Base-by-base conservation (phyloP, 2,888 invertebrate genomes). In the Cantharis nigra region DNA sequence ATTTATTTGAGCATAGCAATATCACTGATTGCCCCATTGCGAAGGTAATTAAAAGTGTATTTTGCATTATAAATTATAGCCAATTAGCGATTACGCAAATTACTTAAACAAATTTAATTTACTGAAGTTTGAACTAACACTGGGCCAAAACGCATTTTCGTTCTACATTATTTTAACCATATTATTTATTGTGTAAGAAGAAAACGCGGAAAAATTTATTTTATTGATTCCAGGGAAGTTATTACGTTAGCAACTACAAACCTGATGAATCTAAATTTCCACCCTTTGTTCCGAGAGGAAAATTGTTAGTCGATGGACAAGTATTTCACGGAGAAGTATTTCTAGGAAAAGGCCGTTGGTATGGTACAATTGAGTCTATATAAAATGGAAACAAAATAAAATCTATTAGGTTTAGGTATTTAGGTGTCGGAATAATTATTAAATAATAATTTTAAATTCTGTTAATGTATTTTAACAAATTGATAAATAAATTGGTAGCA, bases 261-360 rank as follows among this genome's bases (percentile, higher is more conserved):
- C 75, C 75, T 9, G 75, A 75, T 23, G 75, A 76, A 69, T 30
- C 28, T 62, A 76, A 76, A 33, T 76, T 76, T 69, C 72, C 76
- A 14, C 13, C 69, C 23, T 76, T 33, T 23, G 72, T 69, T 20
- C 76, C 76, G 7, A 49, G 65, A 30, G 76, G 76, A 30, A 76
- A 72, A 70, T 63, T 76, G 13, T 18, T 71, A 11, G 76, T 76
- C 16, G 67, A 75, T 18, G 26, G 65, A 16, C 67, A 71, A 65
- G 62, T 67, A 3, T 75, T 67, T 23, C 63, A 75, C 13, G 65
- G 75, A 5, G 71, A 75, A 9, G 28, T 75, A 28, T 71, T 13
- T 16, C 10, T 75, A 67, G 67, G 62, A 65, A 75, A 28, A 26
- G 23, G 30, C 11, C 75, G 16, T 33, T 75, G 75, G 75, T 67